phyloP scores from a whole-genome alignment of 1,140 invertebrate species.

The Brachionus paranguensis region DNA sequence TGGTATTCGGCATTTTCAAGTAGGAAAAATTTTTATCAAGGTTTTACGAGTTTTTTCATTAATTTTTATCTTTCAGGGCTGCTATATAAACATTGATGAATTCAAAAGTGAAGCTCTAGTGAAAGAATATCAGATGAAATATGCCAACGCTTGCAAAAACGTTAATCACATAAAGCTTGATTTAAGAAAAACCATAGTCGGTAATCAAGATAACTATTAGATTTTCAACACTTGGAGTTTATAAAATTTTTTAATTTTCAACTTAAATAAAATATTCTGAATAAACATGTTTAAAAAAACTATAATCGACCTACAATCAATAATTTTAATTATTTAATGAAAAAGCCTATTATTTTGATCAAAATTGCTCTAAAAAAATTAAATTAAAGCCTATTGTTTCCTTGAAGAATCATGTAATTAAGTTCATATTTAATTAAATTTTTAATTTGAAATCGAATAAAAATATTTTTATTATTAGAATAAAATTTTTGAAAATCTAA shows the following conservation, averaged over 20 bases:
- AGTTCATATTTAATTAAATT: too few relatives aligned
- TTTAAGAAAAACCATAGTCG: background rate
- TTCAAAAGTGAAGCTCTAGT: constrained; percentile 46
- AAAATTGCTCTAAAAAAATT: too few relatives aligned
- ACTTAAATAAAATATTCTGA: background rate
- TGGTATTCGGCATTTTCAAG: constrained; percentile 47
- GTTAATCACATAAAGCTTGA: constrained; percentile 16
- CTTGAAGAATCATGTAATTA: too few relatives aligned
- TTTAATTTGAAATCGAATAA: too few relatives aligned
- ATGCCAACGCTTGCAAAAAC: background rate
- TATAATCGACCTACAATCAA: too few relatives aligned
- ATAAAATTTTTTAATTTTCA: background rate
- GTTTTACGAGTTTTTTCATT: background rate
- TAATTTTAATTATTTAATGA: too few relatives aligned
- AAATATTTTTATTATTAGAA: too few relatives aligned
- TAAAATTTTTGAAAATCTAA: too few relatives aligned
- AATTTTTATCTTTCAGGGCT: constrained; percentile 44
- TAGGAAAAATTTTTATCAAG: constrained; percentile 24
- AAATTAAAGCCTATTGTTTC: too few relatives aligned
- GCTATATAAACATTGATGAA: constrained; percentile 51
- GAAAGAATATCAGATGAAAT: background rate
- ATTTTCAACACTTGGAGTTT: background rate
- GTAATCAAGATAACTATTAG: constrained; percentile 33
- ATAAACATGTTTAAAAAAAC: background rate
- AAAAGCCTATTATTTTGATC: too few relatives aligned